These are phyloP conservation scores for Altica lythri DNA, from an alignment of 2,888 invertebrate species.

Conservation along the genomic window DNA sequence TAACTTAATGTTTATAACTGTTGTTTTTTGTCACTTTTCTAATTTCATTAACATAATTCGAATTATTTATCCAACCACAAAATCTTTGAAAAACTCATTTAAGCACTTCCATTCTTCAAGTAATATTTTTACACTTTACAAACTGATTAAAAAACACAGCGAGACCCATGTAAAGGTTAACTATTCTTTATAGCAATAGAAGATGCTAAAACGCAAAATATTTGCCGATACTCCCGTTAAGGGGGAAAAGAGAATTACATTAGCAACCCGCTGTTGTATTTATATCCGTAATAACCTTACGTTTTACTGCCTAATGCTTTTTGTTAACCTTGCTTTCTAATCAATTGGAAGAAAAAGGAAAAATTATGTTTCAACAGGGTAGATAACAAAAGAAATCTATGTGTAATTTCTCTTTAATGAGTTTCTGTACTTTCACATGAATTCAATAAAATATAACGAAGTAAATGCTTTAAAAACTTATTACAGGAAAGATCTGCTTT, in stretches of 20 bases:
- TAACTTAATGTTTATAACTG: too few species aligned
- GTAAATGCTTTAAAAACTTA: too few species aligned
- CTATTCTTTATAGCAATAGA: conserved; percentile 4
- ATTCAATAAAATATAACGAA: too few species aligned
- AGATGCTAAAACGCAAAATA: conserved; percentile 8
- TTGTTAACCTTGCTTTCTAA: conserved; percentile 1
- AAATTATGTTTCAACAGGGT: background rate
- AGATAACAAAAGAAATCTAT: conserved; percentile 2
- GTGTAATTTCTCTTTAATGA: too few species aligned
- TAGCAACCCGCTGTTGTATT: conserved; percentile 5
- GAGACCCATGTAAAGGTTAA: conserved; percentile 3
- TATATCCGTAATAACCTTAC: conserved; percentile 8
- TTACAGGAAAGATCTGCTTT: too few species aligned
- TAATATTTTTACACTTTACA: conserved; percentile 1
- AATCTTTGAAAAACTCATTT: too few species aligned
- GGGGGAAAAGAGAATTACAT: conserved; percentile 7
- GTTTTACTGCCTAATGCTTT: conserved; percentile 11
- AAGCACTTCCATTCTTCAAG: too few species aligned
- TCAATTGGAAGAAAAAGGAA: conserved; percentile 3
- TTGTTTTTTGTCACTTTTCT: too few species aligned
- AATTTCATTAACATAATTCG: too few species aligned
- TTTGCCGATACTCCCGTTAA: background rate
- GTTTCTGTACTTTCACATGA: too few species aligned
- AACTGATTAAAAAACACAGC: conserved; percentile 7
- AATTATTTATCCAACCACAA: too few species aligned